phyloP scores from a whole-genome alignment of 2,797 vertebrate genomes.

The Galago senegalensis region DNA sequence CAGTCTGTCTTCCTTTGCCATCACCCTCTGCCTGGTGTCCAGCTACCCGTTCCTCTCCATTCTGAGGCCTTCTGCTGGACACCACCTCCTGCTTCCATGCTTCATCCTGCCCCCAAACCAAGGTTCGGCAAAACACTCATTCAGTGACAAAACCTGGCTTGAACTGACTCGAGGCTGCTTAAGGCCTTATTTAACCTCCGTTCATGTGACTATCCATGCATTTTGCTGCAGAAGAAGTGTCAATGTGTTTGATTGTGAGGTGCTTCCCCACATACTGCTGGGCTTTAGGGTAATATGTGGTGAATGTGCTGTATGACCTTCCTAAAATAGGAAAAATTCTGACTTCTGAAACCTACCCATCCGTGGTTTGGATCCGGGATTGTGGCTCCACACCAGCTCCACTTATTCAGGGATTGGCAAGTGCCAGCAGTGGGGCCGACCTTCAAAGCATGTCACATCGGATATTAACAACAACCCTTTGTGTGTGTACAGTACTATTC shows the following conservation, averaged over 20 bases:
- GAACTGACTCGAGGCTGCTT: conserved; percentile 4
- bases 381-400: not conserved
- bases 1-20: conserved; percentile 85
- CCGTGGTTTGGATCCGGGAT: not conserved
- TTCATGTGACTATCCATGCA: conserved; percentile 38
- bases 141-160: conserved; percentile 45
- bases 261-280: not conserved
- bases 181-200: conserved; percentile 8
- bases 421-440: not conserved
- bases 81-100: not conserved
- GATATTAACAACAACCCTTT: not conserved
- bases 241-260: conserved; percentile 6
- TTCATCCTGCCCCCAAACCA: not conserved
- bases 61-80: not conserved
- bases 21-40: conserved; percentile 50
- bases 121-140: conserved; percentile 16
- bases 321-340: conserved; percentile 43
- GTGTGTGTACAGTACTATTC: not conserved
- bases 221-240: conserved; percentile 58
- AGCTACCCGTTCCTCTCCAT: not conserved
- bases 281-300: not conserved
- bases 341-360: not conserved
- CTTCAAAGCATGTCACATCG: not conserved
- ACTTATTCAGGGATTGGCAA: not conserved
- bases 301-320: not conserved